These are phyloP conservation scores for Cyanistes caeruleus DNA, from an alignment of 2,113 vertebrate genomes.

Conservation along the genomic window DNA sequence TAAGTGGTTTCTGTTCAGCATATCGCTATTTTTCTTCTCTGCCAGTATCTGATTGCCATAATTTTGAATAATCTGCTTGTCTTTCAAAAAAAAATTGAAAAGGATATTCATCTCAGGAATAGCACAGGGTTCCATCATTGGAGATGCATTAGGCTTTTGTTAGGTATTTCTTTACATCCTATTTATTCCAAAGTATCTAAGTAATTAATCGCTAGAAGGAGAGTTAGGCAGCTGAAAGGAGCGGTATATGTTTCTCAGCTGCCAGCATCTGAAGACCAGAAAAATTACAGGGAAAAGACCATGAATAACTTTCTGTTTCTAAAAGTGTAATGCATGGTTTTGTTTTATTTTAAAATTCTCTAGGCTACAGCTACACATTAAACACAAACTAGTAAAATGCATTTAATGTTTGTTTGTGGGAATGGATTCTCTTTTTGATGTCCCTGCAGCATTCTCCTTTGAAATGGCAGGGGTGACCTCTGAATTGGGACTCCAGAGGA, in stretches of 20 bases:
- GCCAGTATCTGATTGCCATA: slow-evolving; percentile 69
- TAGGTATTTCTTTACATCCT: slow-evolving; percentile 18
- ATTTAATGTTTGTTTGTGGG: slow-evolving; percentile 38
- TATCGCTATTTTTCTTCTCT: slow-evolving; percentile 67
- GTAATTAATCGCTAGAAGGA: slow-evolving; percentile 21
- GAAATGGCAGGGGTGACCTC: slow-evolving; percentile 54
- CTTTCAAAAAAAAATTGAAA: slow-evolving; percentile 68
- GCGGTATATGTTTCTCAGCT: neutral
- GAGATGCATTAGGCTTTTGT: slow-evolving; percentile 45
- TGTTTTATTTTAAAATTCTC: slow-evolving; percentile 42
- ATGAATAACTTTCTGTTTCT: slow-evolving; percentile 25
- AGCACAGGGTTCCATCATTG: neutral
- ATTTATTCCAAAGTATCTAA: slow-evolving; percentile 40
- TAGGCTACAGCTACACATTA: neutral
- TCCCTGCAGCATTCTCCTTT: slow-evolving; percentile 56
- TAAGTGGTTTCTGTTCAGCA: slow-evolving; percentile 74
- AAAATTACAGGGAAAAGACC: slow-evolving; percentile 18
- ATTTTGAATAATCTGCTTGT: slow-evolving; percentile 75
- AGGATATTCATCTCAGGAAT: slow-evolving; percentile 49
- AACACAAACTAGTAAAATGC: neutral
- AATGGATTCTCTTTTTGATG: neutral
- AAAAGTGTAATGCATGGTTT: neutral
- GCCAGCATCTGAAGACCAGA: neutral
- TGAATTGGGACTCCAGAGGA: slow-evolving; percentile 43
- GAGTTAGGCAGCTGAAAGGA: neutral